Conservation (phyloP, 2,797 vertebrate species). For the Poeciliopsis presidionis region DNA sequence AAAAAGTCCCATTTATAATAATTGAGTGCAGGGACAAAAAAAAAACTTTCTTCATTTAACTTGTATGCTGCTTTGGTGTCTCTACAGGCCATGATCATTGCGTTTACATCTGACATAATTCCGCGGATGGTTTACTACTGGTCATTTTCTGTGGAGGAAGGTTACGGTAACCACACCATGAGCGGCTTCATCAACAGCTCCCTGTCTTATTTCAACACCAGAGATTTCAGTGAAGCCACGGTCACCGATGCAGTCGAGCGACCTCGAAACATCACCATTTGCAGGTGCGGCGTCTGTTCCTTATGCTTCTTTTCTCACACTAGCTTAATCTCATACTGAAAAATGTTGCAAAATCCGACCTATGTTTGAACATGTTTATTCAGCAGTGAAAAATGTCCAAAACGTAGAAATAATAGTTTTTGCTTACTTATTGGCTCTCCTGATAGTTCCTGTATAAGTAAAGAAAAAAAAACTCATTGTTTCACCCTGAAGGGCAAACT, state of each 20-base stretch:
- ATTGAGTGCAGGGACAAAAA: too few species aligned
- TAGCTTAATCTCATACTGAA: neutral
- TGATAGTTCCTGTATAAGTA: neutral
- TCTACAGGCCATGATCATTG: slow-evolving; percentile 92
- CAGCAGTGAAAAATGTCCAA: neutral
- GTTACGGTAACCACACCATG: slow-evolving; percentile 83
- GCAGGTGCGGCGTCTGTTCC: slow-evolving; percentile 79
- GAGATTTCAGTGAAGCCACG: slow-evolving; percentile 52
- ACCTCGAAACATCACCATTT: slow-evolving; percentile 73
- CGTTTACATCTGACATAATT: slow-evolving; percentile 96
- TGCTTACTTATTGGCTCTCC: neutral
- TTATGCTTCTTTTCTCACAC: too few species aligned
- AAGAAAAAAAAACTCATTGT: neutral
- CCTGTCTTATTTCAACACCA: slow-evolving; percentile 85
- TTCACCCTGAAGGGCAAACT: neutral
- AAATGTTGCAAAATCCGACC: neutral
- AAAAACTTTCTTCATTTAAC: neutral
- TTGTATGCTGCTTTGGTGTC: slow-evolving; percentile 4
- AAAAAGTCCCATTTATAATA: too few species aligned
- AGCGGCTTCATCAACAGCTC: slow-evolving; percentile 91
- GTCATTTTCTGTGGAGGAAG: slow-evolving; percentile 90
- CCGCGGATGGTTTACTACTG: slow-evolving; percentile 95
- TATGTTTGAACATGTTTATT: neutral
- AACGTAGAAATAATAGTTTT: neutral
- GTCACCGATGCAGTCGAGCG: accelerated